Conservation (phyloP, 2,113 vertebrate species). For the Hippocampus comes region DNA sequence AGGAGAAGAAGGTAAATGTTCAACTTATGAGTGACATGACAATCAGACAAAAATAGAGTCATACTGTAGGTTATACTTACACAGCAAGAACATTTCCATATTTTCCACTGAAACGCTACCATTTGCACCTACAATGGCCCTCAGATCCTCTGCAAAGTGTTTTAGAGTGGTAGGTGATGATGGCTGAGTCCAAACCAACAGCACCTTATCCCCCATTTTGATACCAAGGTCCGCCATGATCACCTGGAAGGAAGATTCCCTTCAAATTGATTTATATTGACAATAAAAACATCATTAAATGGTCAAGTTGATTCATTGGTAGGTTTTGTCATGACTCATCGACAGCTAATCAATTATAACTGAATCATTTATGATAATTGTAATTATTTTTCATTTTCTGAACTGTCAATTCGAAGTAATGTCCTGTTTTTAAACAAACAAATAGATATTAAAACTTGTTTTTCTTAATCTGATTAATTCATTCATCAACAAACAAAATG, state of each 20-base stretch:
- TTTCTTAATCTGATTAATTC: too few species aligned
- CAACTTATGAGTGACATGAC: not conserved
- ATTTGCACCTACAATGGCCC: slow-evolving; percentile 64
- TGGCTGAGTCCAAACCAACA: slow-evolving; percentile 81
- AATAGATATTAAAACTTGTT: too few species aligned
- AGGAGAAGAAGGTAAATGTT: not conserved
- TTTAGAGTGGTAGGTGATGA: slow-evolving; percentile 65
- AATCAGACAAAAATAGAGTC: not conserved
- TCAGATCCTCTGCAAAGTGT: slow-evolving; percentile 71
- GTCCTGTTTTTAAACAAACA: too few species aligned
- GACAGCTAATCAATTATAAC: too few species aligned
- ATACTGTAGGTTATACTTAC: slow-evolving; percentile 67
- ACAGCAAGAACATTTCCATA: slow-evolving; percentile 75
- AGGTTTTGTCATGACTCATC: too few species aligned
- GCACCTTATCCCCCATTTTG: slow-evolving; percentile 74
- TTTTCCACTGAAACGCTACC: slow-evolving; percentile 81
- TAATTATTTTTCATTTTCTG: too few species aligned
- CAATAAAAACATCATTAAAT: not conserved
- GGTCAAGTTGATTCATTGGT: too few species aligned
- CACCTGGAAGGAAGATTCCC: slow-evolving; percentile 16
- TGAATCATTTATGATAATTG: too few species aligned
- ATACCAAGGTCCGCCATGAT: slow-evolving; percentile 80
- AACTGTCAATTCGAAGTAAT: too few species aligned
- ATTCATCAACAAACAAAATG: too few species aligned
- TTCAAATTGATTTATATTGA: not conserved